Base-by-base conservation (phyloP, 1,140 invertebrate genomes). In the Drosophila nigromelanica region DNA sequence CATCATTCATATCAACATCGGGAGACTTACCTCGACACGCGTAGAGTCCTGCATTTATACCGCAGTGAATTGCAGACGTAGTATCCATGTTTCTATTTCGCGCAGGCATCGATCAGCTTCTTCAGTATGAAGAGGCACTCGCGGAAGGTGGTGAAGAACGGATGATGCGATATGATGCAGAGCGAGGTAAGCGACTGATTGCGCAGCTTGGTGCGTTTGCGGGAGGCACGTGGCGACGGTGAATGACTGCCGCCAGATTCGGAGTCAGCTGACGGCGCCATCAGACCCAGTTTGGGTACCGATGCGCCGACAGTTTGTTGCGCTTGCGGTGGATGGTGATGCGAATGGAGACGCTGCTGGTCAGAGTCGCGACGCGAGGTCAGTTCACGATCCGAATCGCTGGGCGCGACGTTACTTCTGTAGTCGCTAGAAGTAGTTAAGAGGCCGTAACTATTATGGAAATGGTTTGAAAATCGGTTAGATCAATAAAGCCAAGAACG, bases 61-160 rank as follows among this genome's bases (percentile, higher is more conserved):
- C 1, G 99, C 99, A 51, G 98, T 97, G 78, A 98, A 99, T 24
- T 99, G 93, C 7, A 99, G 93, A 56, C 98, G 94, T 39, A 99
- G 92, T 72, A 99, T 99, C 98, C 99, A 99, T 0, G 98, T 99
- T 93, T 99, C 99, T 64, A 99, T 98, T 92, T 99, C 98, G 62
- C 97, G 94, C 98, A 99, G 51, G 98, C 97, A 93, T 99, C 98
- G 85, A 99, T 98, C 62, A 99, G 93, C 90, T 96, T 97, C 92
- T 98, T 97, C 76, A 99, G 93, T 83, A 99, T 96, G 93, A 97
- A 98, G 70, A 99, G 94, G 93, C 98, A 99, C 93, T 99, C 98
- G 64, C 98, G 96, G 94, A 99, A 99, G 89, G 96, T 98, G 45
- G 98, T 97, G 92, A 99, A 99, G 93, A 99, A 99, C 39, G 98